Percentiles rank a stretch among this genome's conserved stretches.
Evolutionary conservation across 92 coral and sea anemone genomes (phyloP).

Genomic region (Porites rus): DNA sequence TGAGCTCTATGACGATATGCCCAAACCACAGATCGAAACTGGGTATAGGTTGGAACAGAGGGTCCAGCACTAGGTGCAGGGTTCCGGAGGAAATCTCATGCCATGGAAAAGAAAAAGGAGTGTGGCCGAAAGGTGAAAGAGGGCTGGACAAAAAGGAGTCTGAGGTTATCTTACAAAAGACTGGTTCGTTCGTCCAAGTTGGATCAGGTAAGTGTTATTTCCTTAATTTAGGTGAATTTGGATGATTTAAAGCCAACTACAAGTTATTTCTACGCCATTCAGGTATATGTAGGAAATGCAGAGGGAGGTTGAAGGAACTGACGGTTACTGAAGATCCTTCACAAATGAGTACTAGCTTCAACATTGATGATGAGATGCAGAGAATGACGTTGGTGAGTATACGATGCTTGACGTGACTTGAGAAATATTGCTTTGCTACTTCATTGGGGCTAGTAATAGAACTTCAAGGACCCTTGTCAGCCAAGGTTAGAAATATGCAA

Average conservation of each 20-base stretch:
- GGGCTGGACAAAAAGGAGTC: conserved; percentile 66
- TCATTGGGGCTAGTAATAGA: conserved; percentile 11
- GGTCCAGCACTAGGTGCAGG: conserved; percentile 71
- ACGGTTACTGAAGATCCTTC: neutral
- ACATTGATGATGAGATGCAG: conserved; percentile 3
- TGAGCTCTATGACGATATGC: conserved; percentile 70
- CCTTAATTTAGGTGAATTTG: neutral
- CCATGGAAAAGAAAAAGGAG: conserved; percentile 68
- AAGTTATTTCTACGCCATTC: neutral
- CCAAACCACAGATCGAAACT: conserved; percentile 73
- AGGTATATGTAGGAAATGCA: conserved; percentile 71
- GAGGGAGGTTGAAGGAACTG: conserved; percentile 29
- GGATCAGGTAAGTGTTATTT: conserved; percentile 68
- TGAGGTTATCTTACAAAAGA: conserved; percentile 45
- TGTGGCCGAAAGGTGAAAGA: conserved; percentile 81
- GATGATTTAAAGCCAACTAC: neutral
- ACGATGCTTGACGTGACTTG: conserved; percentile 8
- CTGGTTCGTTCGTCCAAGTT: conserved; percentile 72
- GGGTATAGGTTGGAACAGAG: conserved; percentile 76
- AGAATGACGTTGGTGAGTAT: conserved; percentile 18
- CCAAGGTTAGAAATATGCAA: neutral
- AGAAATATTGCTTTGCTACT: conserved; percentile 10
- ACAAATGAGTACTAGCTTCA: conserved; percentile 8
- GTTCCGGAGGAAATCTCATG: conserved; percentile 62
- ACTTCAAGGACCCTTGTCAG: neutral